phyloP scores from a whole-genome alignment of 2,888 invertebrate species.

The Sinohyriopsis cumingii region DNA sequence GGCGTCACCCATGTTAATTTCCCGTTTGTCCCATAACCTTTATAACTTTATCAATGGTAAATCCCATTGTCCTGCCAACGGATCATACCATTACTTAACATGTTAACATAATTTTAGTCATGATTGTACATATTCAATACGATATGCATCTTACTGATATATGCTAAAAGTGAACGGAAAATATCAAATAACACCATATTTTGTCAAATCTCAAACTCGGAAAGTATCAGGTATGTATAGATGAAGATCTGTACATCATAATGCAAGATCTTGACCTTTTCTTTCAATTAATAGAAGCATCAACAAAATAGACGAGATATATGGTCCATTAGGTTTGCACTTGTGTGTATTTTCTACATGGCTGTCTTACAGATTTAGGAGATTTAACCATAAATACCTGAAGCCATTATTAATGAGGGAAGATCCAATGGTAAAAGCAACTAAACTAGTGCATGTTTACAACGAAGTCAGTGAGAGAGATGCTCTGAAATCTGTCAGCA shows the following conservation, averaged over 20 bases:
- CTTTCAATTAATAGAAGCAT: neutral
- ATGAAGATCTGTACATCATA: neutral
- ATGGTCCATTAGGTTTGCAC: too few relatives aligned
- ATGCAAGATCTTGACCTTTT: neutral
- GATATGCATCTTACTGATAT: too few relatives aligned
- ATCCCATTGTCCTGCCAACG: too few relatives aligned
- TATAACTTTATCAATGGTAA: too few relatives aligned
- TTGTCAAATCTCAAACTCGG: neutral
- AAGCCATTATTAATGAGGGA: constrained; percentile 88
- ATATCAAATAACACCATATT: too few relatives aligned
- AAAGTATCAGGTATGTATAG: neutral
- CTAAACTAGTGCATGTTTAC: constrained; percentile 69
- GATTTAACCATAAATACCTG: constrained; percentile 94
- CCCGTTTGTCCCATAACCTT: too few relatives aligned
- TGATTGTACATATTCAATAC: too few relatives aligned
- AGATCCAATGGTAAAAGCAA: constrained; percentile 92
- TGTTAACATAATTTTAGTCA: too few relatives aligned
- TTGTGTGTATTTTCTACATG: neutral
- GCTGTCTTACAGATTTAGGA: constrained; percentile 82
- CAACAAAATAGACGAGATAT: neutral
- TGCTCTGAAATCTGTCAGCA: constrained; percentile 69
- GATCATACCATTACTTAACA: too few relatives aligned
- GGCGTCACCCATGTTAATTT: too few relatives aligned
- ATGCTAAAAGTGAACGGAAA: too few relatives aligned
- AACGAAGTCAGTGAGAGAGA: constrained; percentile 78